Conservation (phyloP, 1,140 invertebrate genomes). For the Sarcophaga bullata region DNA sequence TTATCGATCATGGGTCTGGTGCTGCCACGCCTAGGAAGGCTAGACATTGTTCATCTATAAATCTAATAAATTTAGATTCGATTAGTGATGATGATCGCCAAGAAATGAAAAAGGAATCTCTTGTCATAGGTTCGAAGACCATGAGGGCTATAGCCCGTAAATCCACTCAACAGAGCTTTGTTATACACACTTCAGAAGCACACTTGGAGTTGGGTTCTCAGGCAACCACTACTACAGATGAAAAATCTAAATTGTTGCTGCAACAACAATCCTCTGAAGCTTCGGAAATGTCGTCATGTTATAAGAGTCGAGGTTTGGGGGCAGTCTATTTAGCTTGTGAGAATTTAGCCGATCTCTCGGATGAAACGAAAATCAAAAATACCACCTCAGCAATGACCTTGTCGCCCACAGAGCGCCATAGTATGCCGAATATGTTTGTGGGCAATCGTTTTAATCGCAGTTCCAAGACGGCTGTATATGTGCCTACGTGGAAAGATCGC, state of each 20-base stretch:
- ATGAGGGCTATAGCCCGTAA: conserved; percentile 56
- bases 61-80: conserved; percentile 58
- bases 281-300: conserved; percentile 70
- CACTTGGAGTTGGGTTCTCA: conserved; percentile 61
- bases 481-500: conserved; percentile 67
- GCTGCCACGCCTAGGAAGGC: conserved; percentile 6
- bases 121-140: conserved; percentile 58
- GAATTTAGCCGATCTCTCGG: conserved; percentile 73
- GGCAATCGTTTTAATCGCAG: conserved; percentile 70
- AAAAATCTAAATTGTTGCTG: neutral
- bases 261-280: conserved; percentile 65
- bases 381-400: conserved; percentile 27
- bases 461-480: conserved; percentile 68
- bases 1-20: conserved; percentile 64
- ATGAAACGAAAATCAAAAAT: conserved; percentile 58
- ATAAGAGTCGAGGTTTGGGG: conserved; percentile 66
- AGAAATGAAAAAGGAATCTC: conserved; percentile 58
- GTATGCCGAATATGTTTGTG: conserved; percentile 69
- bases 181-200: conserved; percentile 67
- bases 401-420: conserved; percentile 61
- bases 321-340: conserved; percentile 72
- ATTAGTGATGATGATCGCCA: conserved; percentile 45
- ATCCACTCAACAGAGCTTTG: conserved; percentile 56
- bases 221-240: neutral
- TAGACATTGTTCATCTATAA: conserved; percentile 57